Percentiles rank a stretch among this genome's conserved stretches.
These are phyloP conservation scores for Polydesmus complanatus DNA, from an alignment of 2,888 invertebrate species.

Conservation along the genomic window DNA sequence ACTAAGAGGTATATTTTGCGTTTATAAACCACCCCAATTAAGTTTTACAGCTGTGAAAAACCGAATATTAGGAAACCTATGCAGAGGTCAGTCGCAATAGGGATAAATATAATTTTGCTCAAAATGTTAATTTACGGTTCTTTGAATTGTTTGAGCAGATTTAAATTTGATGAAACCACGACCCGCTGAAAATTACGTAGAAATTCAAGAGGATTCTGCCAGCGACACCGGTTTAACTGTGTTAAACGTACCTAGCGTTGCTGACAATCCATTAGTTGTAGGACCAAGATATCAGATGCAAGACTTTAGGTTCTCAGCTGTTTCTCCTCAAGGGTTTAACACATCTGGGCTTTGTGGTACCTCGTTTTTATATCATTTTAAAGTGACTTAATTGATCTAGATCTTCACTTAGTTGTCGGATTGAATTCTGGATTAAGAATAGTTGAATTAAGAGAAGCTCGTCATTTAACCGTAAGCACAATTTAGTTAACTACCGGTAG, in stretches of 20 bases:
- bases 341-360: constrained; percentile 65
- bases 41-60: constrained; percentile 4
- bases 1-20: constrained; percentile 21
- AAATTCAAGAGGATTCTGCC: constrained; percentile 19
- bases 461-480: constrained; percentile 26
- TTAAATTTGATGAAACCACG: constrained; percentile 53
- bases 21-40: constrained; percentile 20
- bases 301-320: constrained; percentile 49
- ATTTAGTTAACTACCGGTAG: neutral
- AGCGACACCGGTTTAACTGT: constrained; percentile 30
- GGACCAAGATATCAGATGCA: constrained; percentile 57
- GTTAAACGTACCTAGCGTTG: constrained; percentile 43
- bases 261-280: constrained; percentile 57
- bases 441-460: constrained; percentile 43
- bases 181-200: constrained; percentile 32
- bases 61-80: constrained; percentile 12
- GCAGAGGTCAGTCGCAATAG: constrained; percentile 11
- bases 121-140: neutral
- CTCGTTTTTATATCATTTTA: constrained; percentile 25
- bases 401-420: constrained; percentile 2
- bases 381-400: neutral
- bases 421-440: neutral
- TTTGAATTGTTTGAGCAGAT: constrained; percentile 40
- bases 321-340: constrained; percentile 46
- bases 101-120: neutral